Conservation (phyloP, 2,888 invertebrate species). For the Epinotia demarniana region DNA sequence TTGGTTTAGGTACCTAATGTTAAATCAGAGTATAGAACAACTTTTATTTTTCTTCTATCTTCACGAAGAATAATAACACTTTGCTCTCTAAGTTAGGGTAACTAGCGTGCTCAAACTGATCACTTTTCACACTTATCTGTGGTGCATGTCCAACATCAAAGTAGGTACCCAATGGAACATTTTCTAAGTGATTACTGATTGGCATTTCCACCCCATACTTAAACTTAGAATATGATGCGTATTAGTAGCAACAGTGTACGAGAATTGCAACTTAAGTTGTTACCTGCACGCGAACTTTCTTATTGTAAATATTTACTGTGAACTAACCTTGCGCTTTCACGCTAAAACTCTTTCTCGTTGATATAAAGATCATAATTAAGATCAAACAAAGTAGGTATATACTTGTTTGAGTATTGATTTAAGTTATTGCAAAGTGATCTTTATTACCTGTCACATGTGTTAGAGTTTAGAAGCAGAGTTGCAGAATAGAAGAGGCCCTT, state of each 20-base stretch:
- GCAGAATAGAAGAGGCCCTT: background rate
- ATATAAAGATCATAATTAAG: background rate
- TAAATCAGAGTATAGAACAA: too few species aligned
- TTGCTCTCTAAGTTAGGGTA: background rate
- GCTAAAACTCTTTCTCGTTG: background rate
- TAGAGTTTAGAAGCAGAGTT: background rate
- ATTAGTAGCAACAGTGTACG: conserved; percentile 19
- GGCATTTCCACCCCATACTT: conserved; percentile 1
- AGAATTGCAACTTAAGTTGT: conserved; percentile 19
- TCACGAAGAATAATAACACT: background rate
- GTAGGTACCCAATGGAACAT: too few species aligned
- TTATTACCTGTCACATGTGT: background rate
- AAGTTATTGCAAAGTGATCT: background rate
- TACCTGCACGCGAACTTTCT: conserved; percentile 35
- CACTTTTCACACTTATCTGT: background rate
- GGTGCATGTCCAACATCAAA: too few species aligned
- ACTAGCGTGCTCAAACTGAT: background rate
- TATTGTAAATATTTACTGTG: conserved; percentile 21
- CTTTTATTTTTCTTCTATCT: too few species aligned
- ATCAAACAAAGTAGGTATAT: background rate
- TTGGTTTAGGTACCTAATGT: too few species aligned
- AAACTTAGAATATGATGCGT: background rate
- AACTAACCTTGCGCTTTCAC: conserved; percentile 5
- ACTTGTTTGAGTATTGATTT: background rate
- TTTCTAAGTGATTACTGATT: background rate